Evolutionary conservation across 2,113 vertebrate genomes (phyloP).

Genomic region (Cephalopholis sonnerati): DNA sequence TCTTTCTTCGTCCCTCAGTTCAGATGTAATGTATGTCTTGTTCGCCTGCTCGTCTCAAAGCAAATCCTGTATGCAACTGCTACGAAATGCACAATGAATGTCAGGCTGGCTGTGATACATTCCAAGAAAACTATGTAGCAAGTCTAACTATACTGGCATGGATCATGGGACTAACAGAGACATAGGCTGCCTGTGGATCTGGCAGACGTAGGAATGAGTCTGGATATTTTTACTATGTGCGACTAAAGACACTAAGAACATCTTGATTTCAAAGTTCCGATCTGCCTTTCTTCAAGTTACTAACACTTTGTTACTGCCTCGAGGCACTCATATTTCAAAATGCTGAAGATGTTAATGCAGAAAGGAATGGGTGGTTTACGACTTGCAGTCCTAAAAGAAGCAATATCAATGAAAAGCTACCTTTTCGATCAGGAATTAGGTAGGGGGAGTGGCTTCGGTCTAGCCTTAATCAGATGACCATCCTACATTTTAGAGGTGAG

Average conservation of each 20-base stretch:
- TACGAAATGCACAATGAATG: slow-evolving; percentile 81
- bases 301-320: background rate
- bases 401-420: slow-evolving; percentile 65
- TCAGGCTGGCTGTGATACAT: slow-evolving; percentile 73
- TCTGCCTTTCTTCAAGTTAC: slow-evolving; percentile 9
- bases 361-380: slow-evolving; percentile 8
- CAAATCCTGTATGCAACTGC: slow-evolving; percentile 74
- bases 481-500: slow-evolving; percentile 17
- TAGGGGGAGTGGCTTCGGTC: slow-evolving; percentile 23
- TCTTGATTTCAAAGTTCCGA: background rate
- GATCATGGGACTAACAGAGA: slow-evolving; percentile 42
- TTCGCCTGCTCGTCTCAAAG: slow-evolving; percentile 60
- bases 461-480: slow-evolving; percentile 60
- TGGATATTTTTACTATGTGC: slow-evolving; percentile 9
- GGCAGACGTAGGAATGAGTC: slow-evolving; percentile 5
- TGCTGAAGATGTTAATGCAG: background rate
- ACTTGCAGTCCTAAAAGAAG: slow-evolving; percentile 52
- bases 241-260: background rate
- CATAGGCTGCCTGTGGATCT: slow-evolving; percentile 4
- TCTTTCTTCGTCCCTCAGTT: slow-evolving; percentile 18
- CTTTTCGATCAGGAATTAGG: slow-evolving; percentile 33
- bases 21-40: slow-evolving; percentile 58
- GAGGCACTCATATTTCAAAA: background rate
- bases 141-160: slow-evolving; percentile 61
- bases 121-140: slow-evolving; percentile 71